Evolutionary conservation across 2,113 vertebrate genomes (phyloP).

Genomic region (Colistium nudipinnis): DNA sequence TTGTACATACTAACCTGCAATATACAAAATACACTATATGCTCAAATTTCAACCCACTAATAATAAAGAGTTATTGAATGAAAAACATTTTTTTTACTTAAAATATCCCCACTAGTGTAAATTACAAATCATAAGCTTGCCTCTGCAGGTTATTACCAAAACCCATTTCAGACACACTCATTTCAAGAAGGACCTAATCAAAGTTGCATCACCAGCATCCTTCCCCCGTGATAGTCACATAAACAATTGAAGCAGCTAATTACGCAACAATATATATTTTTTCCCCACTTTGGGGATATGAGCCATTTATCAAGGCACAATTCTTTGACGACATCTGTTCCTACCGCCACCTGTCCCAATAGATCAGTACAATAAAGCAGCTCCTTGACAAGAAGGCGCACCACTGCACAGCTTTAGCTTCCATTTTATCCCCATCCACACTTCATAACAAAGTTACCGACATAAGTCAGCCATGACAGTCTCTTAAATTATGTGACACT

Average conservation of each 20-base stretch:
- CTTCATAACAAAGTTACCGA: constrained; percentile 62
- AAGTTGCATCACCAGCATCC: constrained; percentile 51
- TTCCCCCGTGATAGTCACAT: constrained; percentile 27
- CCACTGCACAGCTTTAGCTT: constrained; percentile 28
- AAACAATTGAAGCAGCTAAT: constrained; percentile 64
- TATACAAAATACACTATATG: too few relatives aligned
- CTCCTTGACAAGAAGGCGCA: constrained; percentile 34
- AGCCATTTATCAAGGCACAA: constrained; percentile 33
- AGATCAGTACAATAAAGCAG: constrained; percentile 62
- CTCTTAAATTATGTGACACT: constrained; percentile 69
- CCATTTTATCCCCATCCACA: constrained; percentile 53
- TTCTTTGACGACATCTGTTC: constrained; percentile 50
- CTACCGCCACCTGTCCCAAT: constrained; percentile 41
- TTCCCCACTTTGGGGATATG: constrained; percentile 24
- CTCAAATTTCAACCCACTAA: too few relatives aligned
- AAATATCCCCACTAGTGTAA: constrained; percentile 12
- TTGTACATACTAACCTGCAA: too few relatives aligned
- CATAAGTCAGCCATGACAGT: constrained; percentile 71
- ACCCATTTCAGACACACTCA: constrained; percentile 30
- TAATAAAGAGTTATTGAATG: background rate
- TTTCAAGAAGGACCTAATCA: constrained; percentile 59
- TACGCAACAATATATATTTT: constrained; percentile 51
- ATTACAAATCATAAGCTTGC: constrained; percentile 25
- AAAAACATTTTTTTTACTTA: background rate
- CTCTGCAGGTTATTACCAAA: constrained; percentile 39